Conservation (phyloP, 2,888 invertebrate genomes). For the Ennomos erosarius region DNA sequence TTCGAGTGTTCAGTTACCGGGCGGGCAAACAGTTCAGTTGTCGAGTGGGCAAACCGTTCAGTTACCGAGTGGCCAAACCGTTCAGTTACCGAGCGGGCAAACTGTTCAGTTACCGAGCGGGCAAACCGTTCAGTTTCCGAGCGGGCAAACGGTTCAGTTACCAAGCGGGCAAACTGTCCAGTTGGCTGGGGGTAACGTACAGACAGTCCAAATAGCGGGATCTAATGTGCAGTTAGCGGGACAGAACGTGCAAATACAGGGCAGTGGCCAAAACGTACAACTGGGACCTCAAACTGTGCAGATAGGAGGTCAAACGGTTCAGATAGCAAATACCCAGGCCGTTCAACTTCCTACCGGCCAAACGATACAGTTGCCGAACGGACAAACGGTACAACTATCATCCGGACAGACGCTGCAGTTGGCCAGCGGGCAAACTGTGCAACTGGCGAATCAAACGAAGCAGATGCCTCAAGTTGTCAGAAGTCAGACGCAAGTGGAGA, state of each 20-base stretch:
- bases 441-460: slow-evolving; percentile 69
- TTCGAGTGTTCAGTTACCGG: slow-evolving; percentile 63
- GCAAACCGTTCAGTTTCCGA: slow-evolving; percentile 56
- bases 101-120: slow-evolving; percentile 48
- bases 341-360: slow-evolving; percentile 64
- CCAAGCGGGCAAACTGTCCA: slow-evolving; percentile 71
- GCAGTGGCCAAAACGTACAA: slow-evolving; percentile 45
- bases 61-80: slow-evolving; percentile 61
- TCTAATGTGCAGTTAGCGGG: slow-evolving; percentile 52
- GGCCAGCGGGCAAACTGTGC: slow-evolving; percentile 69
- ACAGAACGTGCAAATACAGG: slow-evolving; percentile 48
- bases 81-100: slow-evolving; percentile 63
- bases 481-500: slow-evolving; percentile 65
- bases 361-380: slow-evolving; percentile 71
- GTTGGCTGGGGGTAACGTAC: slow-evolving; percentile 61
- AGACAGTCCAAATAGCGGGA: slow-evolving; percentile 50
- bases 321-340: slow-evolving; percentile 67
- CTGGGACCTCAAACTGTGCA: slow-evolving; percentile 54
- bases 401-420: slow-evolving; percentile 70
- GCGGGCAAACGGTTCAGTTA: slow-evolving; percentile 71
- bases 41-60: slow-evolving; percentile 59
- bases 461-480: slow-evolving; percentile 70
- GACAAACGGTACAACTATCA: slow-evolving; percentile 75
- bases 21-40: slow-evolving; percentile 70
- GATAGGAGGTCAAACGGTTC: slow-evolving; percentile 72